Evolutionary conservation across 2,113 vertebrate genomes (phyloP).

Genomic region (Chrysochloris asiatica): DNA sequence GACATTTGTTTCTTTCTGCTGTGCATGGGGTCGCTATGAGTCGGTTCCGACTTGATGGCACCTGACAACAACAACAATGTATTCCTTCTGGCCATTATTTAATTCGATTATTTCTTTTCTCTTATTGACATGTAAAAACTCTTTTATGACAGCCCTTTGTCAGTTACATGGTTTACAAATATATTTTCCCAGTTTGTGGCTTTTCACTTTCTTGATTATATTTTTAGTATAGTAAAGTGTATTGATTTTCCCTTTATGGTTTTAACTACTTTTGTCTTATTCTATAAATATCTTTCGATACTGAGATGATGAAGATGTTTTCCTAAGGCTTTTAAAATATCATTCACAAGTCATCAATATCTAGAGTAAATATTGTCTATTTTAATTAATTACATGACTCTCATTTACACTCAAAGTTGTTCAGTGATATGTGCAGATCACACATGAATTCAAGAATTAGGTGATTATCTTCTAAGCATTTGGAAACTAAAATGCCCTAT

Average conservation of each 20-base stretch:
- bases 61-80: too few relatives aligned
- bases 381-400: slow-evolving; percentile 31
- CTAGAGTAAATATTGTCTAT: slow-evolving; percentile 6
- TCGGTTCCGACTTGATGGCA: too few relatives aligned
- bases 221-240: background rate
- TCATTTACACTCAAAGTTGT: background rate
- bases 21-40: too few relatives aligned
- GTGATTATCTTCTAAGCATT: background rate
- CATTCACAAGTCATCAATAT: slow-evolving; percentile 30
- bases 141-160: background rate
- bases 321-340: background rate
- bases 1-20: too few relatives aligned
- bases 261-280: slow-evolving; percentile 6
- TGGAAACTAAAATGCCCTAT: background rate
- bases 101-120: slow-evolving; percentile 9
- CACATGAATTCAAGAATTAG: slow-evolving; percentile 4
- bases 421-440: background rate
- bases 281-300: background rate
- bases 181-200: background rate
- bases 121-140: background rate
- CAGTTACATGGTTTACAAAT: background rate
- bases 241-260: background rate
- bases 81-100: slow-evolving; percentile 30
- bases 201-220: background rate
- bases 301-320: background rate